Evolutionary conservation across 2,797 vertebrate genomes (phyloP), one percentile per base, ranked within the genome.

Genomic region (Sus cebifrons): DNA sequence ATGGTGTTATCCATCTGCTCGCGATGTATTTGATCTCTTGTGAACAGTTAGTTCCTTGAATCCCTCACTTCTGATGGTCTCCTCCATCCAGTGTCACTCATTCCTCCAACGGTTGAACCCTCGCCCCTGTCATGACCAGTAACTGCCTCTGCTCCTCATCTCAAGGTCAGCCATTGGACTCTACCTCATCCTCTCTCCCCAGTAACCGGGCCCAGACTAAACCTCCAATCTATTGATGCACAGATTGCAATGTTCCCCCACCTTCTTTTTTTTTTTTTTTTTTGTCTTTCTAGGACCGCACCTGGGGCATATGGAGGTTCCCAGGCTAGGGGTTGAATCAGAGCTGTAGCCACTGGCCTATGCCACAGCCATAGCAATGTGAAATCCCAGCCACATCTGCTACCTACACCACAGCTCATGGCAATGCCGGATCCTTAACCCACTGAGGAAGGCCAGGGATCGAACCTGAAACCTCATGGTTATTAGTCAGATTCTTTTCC

Each of bases 161-260:
- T 89, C 74, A 3, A n/a, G 32, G 15, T 32, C 58, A 82, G 84
- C 29, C 3, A 5, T 15, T 60, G 0, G 1, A 9, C 17, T 65
- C 54, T 20, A 10, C 7, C 27, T 40, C 56, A 10, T 2, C 52
- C 52, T 60, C 71, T n/a, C 15, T 56, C 29, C 36, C 20, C 49
- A 78, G 7, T 2, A 12, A 4, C 21, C 15, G 7, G 0, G 4
- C 25, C 60, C 2, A 0, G 1, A 1, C 4, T 5, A 77, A 21
- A 23, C 54, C 12, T 74, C 49, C 17, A 32, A 23, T n/a, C 49
- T 75, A 14, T 0, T 1, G 25, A 32, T 64, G 27, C 25, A 12
- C 49, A 5, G 9, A 7, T 6, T 5, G 3, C 12, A 86, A 67
- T 3, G 0, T 64, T 21, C 68, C 25, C 36, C 36, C 36, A 36